These are phyloP conservation scores for Microcebus jonahi DNA, from an alignment of 2,113 vertebrate species.

Conservation along the genomic window DNA sequence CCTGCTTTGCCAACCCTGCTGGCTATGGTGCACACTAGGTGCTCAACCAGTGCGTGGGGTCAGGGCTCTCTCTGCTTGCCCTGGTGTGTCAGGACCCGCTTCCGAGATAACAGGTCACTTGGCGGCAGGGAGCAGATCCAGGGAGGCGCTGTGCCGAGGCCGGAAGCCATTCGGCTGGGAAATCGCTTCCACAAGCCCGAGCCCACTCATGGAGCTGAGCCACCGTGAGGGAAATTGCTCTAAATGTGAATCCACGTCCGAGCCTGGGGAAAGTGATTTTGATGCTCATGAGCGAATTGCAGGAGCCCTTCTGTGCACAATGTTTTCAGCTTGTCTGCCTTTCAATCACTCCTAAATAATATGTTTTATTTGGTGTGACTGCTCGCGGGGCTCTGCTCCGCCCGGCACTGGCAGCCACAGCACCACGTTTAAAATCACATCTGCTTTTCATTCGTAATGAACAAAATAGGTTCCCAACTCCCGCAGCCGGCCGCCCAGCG, in stretches of 20 bases:
- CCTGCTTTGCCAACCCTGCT: background rate
- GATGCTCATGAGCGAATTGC: background rate
- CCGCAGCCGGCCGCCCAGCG: rapidly evolving
- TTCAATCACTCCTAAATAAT: constrained; percentile 69
- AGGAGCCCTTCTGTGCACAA: constrained; percentile 2
- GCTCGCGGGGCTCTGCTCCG: background rate
- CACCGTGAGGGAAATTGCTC: constrained; percentile 65
- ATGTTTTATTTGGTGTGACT: constrained; percentile 51
- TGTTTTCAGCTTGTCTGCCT: constrained; percentile 74
- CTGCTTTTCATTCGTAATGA: constrained; percentile 54
- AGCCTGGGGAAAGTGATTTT: constrained; percentile 14
- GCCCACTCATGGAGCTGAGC: background rate
- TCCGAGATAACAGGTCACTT: rapidly evolving
- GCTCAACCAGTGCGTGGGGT: rapidly evolving
- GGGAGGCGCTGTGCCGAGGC: background rate
- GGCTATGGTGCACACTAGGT: background rate
- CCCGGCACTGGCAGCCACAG: background rate
- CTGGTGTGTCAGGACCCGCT: background rate
- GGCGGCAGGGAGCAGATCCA: background rate
- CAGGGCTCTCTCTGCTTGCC: background rate
- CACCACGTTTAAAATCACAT: background rate
- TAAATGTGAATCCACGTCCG: constrained; percentile 30
- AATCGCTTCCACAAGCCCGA: background rate
- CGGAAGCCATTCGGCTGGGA: background rate
- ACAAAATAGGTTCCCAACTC: background rate